Evolutionary conservation across 2,888 invertebrate genomes (phyloP), one percentile per base, ranked within the genome.

Genomic region (Leucophenga maculata): DNA sequence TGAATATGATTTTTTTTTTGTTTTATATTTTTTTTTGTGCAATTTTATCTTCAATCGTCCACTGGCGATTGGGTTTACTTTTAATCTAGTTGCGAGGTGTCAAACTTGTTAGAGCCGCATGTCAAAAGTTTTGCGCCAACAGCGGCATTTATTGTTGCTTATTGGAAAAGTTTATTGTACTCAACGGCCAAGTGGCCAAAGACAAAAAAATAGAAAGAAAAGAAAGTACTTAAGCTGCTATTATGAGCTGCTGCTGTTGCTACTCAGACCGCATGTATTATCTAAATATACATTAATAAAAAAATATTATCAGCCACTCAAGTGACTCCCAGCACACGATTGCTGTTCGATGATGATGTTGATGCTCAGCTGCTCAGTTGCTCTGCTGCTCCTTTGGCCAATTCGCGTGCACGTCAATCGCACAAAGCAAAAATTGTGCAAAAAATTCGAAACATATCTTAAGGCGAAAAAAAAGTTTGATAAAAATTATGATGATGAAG

Each of bases 281-380:
- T 82, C 77, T 71, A 74, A 78, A 71, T 72, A 70, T 65, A 72
- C 83, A 81, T 83, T 80, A 84, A 80, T 80, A 82, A 80, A 79
- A 64, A 64, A 64, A 64, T 48, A 48, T 22, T 82, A 77, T 76
- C 60, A 39, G 18, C 9, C 62, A 64, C 62, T 64, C 62, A 79
- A 72, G 68, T 67, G 44, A 22, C 44, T 55, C 66, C 46, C 46
- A 46, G 48, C 48, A 39, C 26, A 26, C 13, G 54, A n/a, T n/a
- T n/a, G 11, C n/a, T 26, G 32, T 20, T 26, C 50, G 16, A 14
- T 74, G 48, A 69, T 71, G 69, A n/a, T n/a, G n/a, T n/a, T n/a
- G n/a, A n/a, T n/a, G n/a, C n/a, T n/a, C n/a, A n/a, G n/a, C n/a
- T n/a, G n/a, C n/a, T n/a, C n/a, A n/a, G n/a, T n/a, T n/a, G n/a